These are phyloP conservation scores for Spinibarbus caldwelli DNA, from an alignment of 2,797 vertebrate species.

Conservation along the genomic window DNA sequence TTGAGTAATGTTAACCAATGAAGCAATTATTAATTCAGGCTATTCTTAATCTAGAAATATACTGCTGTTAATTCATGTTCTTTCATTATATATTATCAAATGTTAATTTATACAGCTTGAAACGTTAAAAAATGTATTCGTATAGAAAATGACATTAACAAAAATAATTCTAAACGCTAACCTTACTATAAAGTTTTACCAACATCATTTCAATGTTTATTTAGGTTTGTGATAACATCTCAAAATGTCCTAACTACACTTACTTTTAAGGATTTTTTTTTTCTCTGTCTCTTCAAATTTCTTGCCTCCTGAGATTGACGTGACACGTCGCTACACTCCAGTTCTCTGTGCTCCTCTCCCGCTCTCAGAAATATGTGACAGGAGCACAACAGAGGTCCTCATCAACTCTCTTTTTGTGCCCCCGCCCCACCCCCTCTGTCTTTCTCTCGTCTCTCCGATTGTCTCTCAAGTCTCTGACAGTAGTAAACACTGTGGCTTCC, in stretches of 20 bases:
- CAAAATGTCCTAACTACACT: neutral
- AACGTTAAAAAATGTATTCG: too few relatives aligned
- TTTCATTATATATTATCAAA: neutral
- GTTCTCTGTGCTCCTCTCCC: slow-evolving; percentile 11
- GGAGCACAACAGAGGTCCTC: slow-evolving; percentile 20
- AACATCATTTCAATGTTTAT: neutral
- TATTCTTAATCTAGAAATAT: too few relatives aligned
- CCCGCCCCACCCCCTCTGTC: neutral
- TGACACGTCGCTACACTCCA: slow-evolving; percentile 10
- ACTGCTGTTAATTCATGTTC: neutral
- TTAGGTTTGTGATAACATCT: neutral
- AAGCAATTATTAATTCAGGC: neutral
- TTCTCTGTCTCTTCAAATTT: slow-evolving; percentile 1
- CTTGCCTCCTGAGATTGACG: neutral
- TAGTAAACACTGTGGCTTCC: slow-evolving; percentile 29
- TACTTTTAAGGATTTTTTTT: slow-evolving; percentile 1
- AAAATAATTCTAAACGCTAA: neutral
- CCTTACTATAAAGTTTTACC: neutral
- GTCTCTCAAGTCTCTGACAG: slow-evolving; percentile 34
- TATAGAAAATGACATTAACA: neutral
- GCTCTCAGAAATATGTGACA: slow-evolving; percentile 12
- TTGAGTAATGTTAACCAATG: neutral
- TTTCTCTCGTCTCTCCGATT: neutral
- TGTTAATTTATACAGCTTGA: neutral
- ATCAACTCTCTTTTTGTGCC: slow-evolving; percentile 13